These are phyloP conservation scores for Brenthis ino DNA, from an alignment of 2,888 invertebrate genomes.

Conservation along the genomic window DNA sequence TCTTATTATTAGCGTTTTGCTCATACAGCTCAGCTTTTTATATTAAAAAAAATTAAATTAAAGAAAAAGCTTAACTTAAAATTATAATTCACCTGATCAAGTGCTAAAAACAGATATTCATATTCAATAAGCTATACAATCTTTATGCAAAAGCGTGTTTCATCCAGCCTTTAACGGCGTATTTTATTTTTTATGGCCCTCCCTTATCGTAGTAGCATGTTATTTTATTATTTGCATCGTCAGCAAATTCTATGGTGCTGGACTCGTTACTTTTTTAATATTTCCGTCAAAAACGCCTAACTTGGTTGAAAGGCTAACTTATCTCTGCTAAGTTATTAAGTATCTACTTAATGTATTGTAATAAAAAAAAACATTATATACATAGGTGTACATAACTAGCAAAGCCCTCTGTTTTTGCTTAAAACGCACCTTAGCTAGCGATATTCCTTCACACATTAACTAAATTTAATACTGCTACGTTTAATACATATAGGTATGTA, in stretches of 20 bases:
- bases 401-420: too few relatives aligned
- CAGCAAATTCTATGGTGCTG: conserved; percentile 42
- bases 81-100: conserved; percentile 37
- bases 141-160: conserved; percentile 44
- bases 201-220: conserved; percentile 45
- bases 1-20: too few relatives aligned
- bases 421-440: too few relatives aligned
- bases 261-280: conserved; percentile 42
- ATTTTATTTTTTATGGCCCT: conserved; percentile 48
- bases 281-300: conserved; percentile 39
- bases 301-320: too few relatives aligned
- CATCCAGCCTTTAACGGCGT: conserved; percentile 48
- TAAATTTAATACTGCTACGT: too few relatives aligned
- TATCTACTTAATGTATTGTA: too few relatives aligned
- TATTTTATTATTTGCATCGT: conserved; percentile 49
- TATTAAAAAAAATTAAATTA: neutral
- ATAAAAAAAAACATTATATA: too few relatives aligned
- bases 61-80: neutral
- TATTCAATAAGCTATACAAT: conserved; percentile 35
- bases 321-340: too few relatives aligned
- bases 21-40: too few relatives aligned
- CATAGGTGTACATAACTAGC: too few relatives aligned
- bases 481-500: too few relatives aligned
- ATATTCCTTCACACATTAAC: too few relatives aligned
- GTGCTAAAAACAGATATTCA: conserved; percentile 36